These are phyloP conservation scores for Atherinomorus stipes DNA, from an alignment of 2,113 vertebrate species.

Conservation along the genomic window DNA sequence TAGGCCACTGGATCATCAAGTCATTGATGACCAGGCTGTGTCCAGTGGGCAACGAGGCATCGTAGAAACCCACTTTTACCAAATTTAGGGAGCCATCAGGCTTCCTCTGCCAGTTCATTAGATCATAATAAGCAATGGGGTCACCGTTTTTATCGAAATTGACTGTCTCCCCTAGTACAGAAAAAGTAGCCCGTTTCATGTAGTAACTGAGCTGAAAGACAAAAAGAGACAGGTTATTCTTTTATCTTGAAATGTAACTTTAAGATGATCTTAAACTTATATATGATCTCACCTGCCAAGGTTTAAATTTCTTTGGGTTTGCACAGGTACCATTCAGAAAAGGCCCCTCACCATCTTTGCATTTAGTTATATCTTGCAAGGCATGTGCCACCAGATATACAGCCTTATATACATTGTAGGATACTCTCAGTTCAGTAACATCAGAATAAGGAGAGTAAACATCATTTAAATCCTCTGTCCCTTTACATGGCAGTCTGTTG, in stretches of 20 bases:
- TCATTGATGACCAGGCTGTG: constrained; percentile 72
- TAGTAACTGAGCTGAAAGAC: constrained; percentile 73
- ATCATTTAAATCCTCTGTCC: constrained; percentile 65
- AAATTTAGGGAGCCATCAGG: constrained; percentile 69
- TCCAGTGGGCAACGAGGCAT: constrained; percentile 65
- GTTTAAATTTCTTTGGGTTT: constrained; percentile 54
- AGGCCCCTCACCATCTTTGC: constrained; percentile 63
- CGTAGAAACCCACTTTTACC: constrained; percentile 78
- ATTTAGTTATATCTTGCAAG: constrained; percentile 77
- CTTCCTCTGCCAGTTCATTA: constrained; percentile 80
- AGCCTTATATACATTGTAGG: constrained; percentile 84
- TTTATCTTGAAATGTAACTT: background rate
- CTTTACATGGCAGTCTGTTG: constrained; percentile 60
- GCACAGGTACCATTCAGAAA: constrained; percentile 74
- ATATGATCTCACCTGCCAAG: constrained; percentile 77
- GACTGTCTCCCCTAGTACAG: constrained; percentile 71
- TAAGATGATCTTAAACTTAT: background rate
- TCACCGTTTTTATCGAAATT: constrained; percentile 81
- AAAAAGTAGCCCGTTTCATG: constrained; percentile 76
- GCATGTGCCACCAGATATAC: constrained; percentile 81
- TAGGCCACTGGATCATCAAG: constrained; percentile 74
- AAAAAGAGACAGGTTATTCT: background rate
- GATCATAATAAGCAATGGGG: constrained; percentile 81
- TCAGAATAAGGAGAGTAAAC: constrained; percentile 75
- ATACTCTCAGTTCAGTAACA: constrained; percentile 78